These are phyloP conservation scores for Protula sp. DNA, from an alignment of 2,888 invertebrate genomes.

Conservation along the genomic window DNA sequence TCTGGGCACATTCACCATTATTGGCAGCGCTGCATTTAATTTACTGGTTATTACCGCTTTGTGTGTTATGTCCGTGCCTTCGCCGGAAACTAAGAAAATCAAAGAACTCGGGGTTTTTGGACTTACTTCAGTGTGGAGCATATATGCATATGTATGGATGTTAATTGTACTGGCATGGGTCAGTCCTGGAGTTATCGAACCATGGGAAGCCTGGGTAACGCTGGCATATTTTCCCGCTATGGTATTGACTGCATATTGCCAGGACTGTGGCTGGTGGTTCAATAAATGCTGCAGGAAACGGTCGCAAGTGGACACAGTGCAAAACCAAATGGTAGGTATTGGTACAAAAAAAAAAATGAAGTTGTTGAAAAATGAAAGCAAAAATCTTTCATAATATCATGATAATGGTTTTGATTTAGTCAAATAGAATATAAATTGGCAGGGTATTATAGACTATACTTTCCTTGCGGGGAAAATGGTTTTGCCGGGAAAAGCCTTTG, in stretches of 20 bases:
- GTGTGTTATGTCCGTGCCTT: conserved; percentile 40
- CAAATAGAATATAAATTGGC: too few relatives aligned
- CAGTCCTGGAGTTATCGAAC: conserved; percentile 35
- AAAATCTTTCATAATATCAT: too few relatives aligned
- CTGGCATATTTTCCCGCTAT: conserved; percentile 42
- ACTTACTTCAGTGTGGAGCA: conserved; percentile 42
- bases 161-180: conserved; percentile 38
- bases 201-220: conserved; percentile 48
- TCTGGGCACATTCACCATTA: conserved; percentile 48
- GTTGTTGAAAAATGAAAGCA: too few relatives aligned
- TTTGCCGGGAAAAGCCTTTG: too few relatives aligned
- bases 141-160: conserved; percentile 52
- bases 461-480: too few relatives aligned
- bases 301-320: conserved; percentile 2
- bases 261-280: conserved; percentile 42
- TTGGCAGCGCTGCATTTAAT: conserved; percentile 50
- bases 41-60: conserved; percentile 46
- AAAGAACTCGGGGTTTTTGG: conserved; percentile 45
- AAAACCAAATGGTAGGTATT: conserved; percentile 6
- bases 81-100: conserved; percentile 24
- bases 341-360: too few relatives aligned
- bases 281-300: conserved; percentile 24
- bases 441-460: too few relatives aligned
- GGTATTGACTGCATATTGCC: conserved; percentile 43
- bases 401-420: too few relatives aligned